These are phyloP conservation scores for Coleophora deauratella DNA, from an alignment of 2,888 invertebrate genomes.

Conservation along the genomic window DNA sequence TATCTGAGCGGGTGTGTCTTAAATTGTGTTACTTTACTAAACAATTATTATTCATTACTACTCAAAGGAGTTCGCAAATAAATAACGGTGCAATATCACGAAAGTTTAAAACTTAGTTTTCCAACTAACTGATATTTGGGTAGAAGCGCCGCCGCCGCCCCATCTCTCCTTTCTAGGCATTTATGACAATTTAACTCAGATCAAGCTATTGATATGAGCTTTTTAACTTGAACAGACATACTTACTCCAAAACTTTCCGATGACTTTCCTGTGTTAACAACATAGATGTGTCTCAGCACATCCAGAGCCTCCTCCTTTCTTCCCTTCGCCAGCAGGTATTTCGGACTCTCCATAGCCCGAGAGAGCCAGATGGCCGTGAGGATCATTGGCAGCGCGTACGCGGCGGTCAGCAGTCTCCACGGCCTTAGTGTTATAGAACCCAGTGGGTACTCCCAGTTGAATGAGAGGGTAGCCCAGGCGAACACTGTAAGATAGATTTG, in stretches of 20 bases:
- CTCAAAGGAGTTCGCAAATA: too few relatives aligned
- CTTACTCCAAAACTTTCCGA: conserved; percentile 45
- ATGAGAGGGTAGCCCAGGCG: conserved; percentile 79
- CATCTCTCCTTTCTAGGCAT: too few relatives aligned
- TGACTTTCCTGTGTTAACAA: conserved; percentile 36
- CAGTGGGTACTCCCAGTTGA: conserved; percentile 40
- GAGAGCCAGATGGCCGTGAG: conserved; percentile 39
- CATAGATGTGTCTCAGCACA: conserved; percentile 41
- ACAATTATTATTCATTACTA: too few relatives aligned
- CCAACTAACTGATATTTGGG: too few relatives aligned
- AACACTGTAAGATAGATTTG: conserved; percentile 71
- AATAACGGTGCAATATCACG: too few relatives aligned
- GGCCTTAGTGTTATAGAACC: conserved; percentile 69
- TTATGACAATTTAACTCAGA: too few relatives aligned
- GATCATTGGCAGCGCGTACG: conserved; percentile 77
- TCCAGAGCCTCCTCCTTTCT: conserved; percentile 72
- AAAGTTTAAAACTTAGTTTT: too few relatives aligned
- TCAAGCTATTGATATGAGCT: too few relatives aligned
- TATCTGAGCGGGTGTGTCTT: too few relatives aligned
- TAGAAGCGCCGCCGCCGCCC: too few relatives aligned
- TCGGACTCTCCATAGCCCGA: conserved; percentile 83
- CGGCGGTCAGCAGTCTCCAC: conserved; percentile 82
- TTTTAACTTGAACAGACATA: conserved; percentile 13
- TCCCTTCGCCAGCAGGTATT: conserved; percentile 79
- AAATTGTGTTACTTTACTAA: too few relatives aligned